These are phyloP conservation scores for Rhynchonema sp. DNA, from an alignment of 2,888 invertebrate genomes.

Conservation along the genomic window DNA sequence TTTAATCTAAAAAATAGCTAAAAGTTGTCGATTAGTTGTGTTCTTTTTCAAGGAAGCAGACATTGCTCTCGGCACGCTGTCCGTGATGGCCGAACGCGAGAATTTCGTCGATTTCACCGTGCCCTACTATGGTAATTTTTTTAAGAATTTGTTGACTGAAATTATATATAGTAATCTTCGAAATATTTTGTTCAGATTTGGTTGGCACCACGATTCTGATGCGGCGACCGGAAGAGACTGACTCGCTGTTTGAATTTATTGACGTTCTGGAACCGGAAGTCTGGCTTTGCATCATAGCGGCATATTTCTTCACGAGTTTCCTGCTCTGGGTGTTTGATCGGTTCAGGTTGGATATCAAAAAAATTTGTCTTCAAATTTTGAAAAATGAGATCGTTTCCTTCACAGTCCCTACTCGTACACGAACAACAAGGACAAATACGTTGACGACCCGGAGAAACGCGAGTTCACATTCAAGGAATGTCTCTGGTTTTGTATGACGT, in stretches of 20 bases:
- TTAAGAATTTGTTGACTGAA: no score
- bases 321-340: slow-evolving; percentile 90
- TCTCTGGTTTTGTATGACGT: slow-evolving; percentile 97
- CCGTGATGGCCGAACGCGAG: slow-evolving; percentile 91
- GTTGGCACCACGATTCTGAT: slow-evolving; percentile 91
- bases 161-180: no score
- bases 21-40: background rate
- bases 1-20: no score
- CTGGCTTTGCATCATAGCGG: slow-evolving; percentile 83
- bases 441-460: slow-evolving; percentile 44
- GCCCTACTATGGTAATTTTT: slow-evolving; percentile 88
- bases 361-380: background rate
- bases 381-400: background rate
- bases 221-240: slow-evolving; percentile 66
- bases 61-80: slow-evolving; percentile 74
- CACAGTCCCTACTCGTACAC: slow-evolving; percentile 76
- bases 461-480: slow-evolving; percentile 88
- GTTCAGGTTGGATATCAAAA: slow-evolving; percentile 36
- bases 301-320: slow-evolving; percentile 79
- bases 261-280: slow-evolving; percentile 74
- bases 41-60: slow-evolving; percentile 49
- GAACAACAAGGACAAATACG: slow-evolving; percentile 76
- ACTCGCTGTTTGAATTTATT: slow-evolving; percentile 83
- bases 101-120: slow-evolving; percentile 94
- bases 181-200: no score